Evolutionary conservation across 2,888 invertebrate species (phyloP), one percentile per base, ranked within the genome.

Genomic region (Dendrolimus pini): DNA sequence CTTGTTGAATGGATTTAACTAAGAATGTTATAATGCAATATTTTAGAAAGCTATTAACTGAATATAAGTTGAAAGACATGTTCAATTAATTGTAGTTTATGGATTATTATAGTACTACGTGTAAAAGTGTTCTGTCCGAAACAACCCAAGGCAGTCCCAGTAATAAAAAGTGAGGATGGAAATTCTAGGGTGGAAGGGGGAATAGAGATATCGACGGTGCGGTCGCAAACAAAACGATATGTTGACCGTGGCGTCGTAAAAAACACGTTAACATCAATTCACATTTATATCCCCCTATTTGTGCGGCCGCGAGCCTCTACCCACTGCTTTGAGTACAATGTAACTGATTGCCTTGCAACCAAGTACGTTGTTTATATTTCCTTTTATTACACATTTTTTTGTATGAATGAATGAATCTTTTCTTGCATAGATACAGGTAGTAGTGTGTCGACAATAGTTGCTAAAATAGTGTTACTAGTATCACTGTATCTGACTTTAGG

Each of bases 181-280:
- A 78, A 77, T 75, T 75, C 77, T 68, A 73, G 83, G 83, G 83
- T 74, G 79, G 73, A 74, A 72, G 72, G 69, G 75, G 73, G 74
- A 77, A 86, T 87, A 85, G 83, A 89, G 87, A 88, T 87, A 88
- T 85, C 82, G 75, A 58, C 60, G 55, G 56, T 61, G 75, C 69
- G 84, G 82, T 76, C 80, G 83, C 88, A 89, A 89, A 89, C 87
- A 88, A 83, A 87, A 84, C 85, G 85, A 85, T 85, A 87, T 83
- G 86, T 83, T 84, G 85, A 83, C 81, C 83, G 75, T 73, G 75
- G 72, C 72, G 73, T 87, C 89, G 89, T 90, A 89, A 90, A 90
- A 89, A 89, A 88, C 89, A 87, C 89, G 89, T 90, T 90, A 89
- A 88, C 90, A 89, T 90, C 89, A 85, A 90, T 90, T 88, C 87